These are phyloP conservation scores for Listrodromus nycthemerus DNA, from an alignment of 2,888 invertebrate genomes.

Conservation along the genomic window DNA sequence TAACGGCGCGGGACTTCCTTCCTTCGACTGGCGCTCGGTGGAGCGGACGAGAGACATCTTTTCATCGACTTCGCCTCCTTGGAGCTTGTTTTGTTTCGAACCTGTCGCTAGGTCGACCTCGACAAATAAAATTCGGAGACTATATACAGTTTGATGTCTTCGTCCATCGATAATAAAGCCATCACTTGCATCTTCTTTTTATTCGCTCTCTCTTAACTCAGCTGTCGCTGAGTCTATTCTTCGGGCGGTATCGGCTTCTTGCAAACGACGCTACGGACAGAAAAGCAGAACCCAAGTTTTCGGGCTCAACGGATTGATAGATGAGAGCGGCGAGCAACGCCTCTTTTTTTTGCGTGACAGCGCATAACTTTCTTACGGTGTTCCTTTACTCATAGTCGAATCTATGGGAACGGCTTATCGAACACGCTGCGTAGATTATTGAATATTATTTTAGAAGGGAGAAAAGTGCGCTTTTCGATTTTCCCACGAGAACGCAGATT, in stretches of 20 bases:
- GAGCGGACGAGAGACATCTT: not conserved
- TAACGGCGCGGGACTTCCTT: not conserved
- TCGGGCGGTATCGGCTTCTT: constrained; percentile 31
- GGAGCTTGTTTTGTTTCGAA: constrained; percentile 21
- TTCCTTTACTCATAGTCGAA: constrained; percentile 17
- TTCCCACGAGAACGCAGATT: too few species aligned
- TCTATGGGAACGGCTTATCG: not conserved
- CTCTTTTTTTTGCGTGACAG: constrained; percentile 25
- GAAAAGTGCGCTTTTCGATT: too few species aligned
- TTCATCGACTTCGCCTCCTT: constrained; percentile 4
- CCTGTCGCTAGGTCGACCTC: constrained; percentile 12
- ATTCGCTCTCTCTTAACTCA: not conserved
- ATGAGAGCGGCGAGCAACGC: constrained; percentile 29
- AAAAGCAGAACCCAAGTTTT: constrained; percentile 29
- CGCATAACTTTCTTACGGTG: not conserved
- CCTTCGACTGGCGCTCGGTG: not conserved
- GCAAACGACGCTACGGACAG: constrained; percentile 38
- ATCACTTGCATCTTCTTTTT: constrained; percentile 43
- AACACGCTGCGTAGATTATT: not conserved
- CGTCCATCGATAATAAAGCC: constrained; percentile 48
- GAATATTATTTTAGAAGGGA: too few species aligned
- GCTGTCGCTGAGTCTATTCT: constrained; percentile 42
- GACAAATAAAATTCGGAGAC: constrained; percentile 34
- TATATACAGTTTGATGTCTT: constrained; percentile 6
- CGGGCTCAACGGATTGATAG: constrained; percentile 33